These are phyloP conservation scores for Aphidius colemani DNA, from an alignment of 2,888 invertebrate species.

Conservation along the genomic window DNA sequence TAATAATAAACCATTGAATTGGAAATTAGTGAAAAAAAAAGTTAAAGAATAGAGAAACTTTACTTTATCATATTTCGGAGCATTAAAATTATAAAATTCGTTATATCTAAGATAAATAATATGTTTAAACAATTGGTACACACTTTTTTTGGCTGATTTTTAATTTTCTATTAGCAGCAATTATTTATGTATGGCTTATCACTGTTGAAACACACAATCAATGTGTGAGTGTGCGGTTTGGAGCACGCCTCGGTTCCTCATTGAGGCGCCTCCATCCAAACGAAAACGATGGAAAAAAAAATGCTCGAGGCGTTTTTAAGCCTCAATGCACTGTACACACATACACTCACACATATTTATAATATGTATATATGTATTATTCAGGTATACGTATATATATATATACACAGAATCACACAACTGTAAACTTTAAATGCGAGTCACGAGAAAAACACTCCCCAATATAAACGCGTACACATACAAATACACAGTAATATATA, in stretches of 20 bases:
- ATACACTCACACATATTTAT: not conserved
- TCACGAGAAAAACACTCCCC: constrained; percentile 6
- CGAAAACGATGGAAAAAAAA: constrained; percentile 3
- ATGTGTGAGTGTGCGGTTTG: not conserved
- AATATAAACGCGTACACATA: not conserved
- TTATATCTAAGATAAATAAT: too few species aligned
- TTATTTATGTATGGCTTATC: too few species aligned
- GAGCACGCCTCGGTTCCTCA: constrained; percentile 18
- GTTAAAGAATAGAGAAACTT: not conserved
- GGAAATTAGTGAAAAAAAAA: not conserved
- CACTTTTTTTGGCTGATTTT: too few species aligned
- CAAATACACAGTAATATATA: not conserved
- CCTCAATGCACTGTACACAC: constrained; percentile 2
- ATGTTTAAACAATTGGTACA: too few species aligned
- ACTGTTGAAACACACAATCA: too few species aligned
- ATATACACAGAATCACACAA: not conserved
- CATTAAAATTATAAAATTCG: too few species aligned
- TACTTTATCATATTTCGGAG: too few species aligned
- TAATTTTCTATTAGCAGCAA: too few species aligned
- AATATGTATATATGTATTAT: not conserved
- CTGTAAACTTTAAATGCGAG: not conserved
- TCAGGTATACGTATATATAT: not conserved
- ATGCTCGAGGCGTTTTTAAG: not conserved
- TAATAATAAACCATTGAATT: constrained; percentile 1
- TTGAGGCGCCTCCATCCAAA: constrained; percentile 14